Evolutionary conservation across 2,797 vertebrate species (phyloP).

Genomic region (Girardinus metallicus): DNA sequence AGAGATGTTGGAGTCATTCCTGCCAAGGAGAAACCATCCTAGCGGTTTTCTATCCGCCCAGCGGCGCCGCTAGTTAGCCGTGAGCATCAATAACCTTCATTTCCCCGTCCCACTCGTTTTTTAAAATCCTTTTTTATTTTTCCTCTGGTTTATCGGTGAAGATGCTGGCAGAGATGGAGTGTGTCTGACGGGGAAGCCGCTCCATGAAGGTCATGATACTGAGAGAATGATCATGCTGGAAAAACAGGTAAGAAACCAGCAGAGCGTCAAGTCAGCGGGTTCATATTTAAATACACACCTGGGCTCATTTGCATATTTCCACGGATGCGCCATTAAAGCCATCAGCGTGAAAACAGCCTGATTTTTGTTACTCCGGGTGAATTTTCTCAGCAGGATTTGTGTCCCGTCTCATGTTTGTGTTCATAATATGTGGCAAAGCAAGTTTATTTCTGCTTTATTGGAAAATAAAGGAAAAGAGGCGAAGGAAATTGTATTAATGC

Average conservation of each 20-base stretch:
- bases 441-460: background rate
- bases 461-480: background rate
- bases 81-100: constrained; percentile 11
- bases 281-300: constrained; percentile 38
- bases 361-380: background rate
- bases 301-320: constrained; percentile 48
- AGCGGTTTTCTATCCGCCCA: constrained; percentile 23
- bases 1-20: constrained; percentile 53
- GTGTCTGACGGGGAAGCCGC: constrained; percentile 53
- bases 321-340: background rate
- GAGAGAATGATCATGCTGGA: constrained; percentile 84
- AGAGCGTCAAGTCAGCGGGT: background rate
- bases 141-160: constrained; percentile 23
- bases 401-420: background rate
- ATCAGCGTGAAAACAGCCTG: background rate
- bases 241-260: constrained; percentile 73
- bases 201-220: constrained; percentile 77
- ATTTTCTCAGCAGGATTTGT: background rate
- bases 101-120: background rate
- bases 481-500: background rate
- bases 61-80: constrained; percentile 29
- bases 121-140: background rate
- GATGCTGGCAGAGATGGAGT: constrained; percentile 58
- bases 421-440: background rate
- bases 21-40: constrained; percentile 40